Conservation (phyloP, 2,888 invertebrate genomes). For the Drosophila colorata region DNA sequence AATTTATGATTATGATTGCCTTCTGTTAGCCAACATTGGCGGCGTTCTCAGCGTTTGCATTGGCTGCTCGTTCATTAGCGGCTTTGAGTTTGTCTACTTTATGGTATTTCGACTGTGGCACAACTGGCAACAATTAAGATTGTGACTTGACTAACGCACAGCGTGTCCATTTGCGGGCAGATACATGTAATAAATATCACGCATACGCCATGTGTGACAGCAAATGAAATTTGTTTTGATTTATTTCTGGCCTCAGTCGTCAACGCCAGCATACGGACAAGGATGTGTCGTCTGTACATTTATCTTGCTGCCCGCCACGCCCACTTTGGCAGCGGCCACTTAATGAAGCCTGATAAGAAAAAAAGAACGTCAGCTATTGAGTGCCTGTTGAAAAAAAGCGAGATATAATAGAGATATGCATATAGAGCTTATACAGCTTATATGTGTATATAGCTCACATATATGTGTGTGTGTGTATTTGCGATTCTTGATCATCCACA, state of each 20-base stretch:
- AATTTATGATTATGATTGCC: constrained; percentile 6
- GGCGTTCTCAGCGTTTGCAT: constrained; percentile 82
- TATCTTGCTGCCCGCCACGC: constrained; percentile 53
- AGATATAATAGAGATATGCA: constrained; percentile 3
- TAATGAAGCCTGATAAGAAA: constrained; percentile 3
- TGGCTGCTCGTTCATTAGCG: constrained; percentile 82
- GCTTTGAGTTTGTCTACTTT: constrained; percentile 81
- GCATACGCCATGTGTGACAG: constrained; percentile 66
- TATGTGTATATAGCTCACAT: background rate
- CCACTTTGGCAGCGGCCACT: constrained; percentile 15
- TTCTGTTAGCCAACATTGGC: constrained; percentile 74
- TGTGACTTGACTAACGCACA: constrained; percentile 7
- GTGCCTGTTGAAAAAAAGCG: constrained; percentile 22
- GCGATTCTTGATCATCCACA: constrained; percentile 53
- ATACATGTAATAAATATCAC: constrained; percentile 46
- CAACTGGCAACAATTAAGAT: constrained; percentile 48
- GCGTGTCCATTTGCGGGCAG: constrained; percentile 2
- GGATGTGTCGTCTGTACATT: constrained; percentile 29
- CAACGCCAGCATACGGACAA: constrained; percentile 28
- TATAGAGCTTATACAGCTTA: background rate
- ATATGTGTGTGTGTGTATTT: background rate
- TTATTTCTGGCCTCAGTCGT: constrained; percentile 50
- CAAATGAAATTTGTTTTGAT: constrained; percentile 64
- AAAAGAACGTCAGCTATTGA: constrained; percentile 16
- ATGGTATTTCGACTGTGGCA: constrained; percentile 63